Evolutionary conservation across 2,888 invertebrate species (phyloP), one percentile per base, ranked within the genome.

Genomic region (Myopa tessellatipennis): DNA sequence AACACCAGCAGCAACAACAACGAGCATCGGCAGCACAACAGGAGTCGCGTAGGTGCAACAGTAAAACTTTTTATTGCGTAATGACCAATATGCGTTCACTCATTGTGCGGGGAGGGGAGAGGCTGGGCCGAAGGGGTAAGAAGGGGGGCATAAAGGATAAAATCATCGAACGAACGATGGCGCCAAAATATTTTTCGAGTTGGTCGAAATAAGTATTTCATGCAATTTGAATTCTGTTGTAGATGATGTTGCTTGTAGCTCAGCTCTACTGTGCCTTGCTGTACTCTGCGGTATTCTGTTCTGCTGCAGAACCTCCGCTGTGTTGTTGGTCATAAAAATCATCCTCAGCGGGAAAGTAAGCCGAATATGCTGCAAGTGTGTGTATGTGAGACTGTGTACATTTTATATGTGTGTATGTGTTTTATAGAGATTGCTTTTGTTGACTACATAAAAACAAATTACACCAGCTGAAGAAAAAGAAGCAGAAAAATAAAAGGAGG

Each of bases 241-340:
- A 6, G 58, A 8, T 18, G 69, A 69, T 38, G 16, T 0, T 5
- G 40, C 40, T 10, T 34, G 26, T 82, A 34, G 7, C 16, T 14
- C 38, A 60, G n/a, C 34, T 12, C 34, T 26, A 18, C 14, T 61
- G 18, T 61, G 12, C 26, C 34, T 8, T 4, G 10, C 16, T 4
- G 6, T 82, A 34, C 34, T 12, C 34, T 26, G 61, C 14, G 14
- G 18, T 61, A 8, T 12, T 63, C n/a, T 4, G 10, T 40, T 4
- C n/a, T 67, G n/a, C 7, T 72, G 80, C 45, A 69, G 45, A 45
- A 3, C 45, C 45, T 45, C 79, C 73, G 76, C 77, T 78, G 77
- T 73, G 68, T 70, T 34, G 61, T 63, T 73, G 73, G 73, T 50
- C 73, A 73, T 73, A 73, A 73, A 61, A 63, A 45, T 45, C 45